These are phyloP conservation scores for Tetramorium alpestre DNA, from an alignment of 1,140 invertebrate genomes.

Conservation along the genomic window DNA sequence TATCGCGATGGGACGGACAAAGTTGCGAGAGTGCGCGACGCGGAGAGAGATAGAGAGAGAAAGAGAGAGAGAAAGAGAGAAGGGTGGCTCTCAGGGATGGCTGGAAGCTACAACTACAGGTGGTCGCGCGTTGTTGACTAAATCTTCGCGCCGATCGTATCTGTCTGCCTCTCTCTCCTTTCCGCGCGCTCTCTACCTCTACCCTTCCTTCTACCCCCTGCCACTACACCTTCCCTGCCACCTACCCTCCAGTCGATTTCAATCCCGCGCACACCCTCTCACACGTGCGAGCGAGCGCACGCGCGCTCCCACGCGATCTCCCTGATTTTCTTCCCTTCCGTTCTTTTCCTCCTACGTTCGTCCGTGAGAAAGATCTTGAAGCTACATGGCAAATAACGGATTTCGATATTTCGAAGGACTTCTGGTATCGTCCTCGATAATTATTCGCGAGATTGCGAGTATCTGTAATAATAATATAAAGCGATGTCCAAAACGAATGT, in stretches of 20 bases:
- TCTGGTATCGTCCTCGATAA: no score
- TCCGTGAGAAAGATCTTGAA: background rate
- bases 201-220: background rate
- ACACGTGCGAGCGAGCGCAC: slow-evolving; percentile 41
- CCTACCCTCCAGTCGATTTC: slow-evolving; percentile 15
- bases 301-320: slow-evolving; percentile 43
- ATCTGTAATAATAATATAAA: background rate
- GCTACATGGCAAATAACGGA: slow-evolving; percentile 3
- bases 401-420: background rate
- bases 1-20: slow-evolving; percentile 30
- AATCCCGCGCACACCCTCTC: slow-evolving; percentile 24
- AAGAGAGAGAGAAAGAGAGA: background rate
- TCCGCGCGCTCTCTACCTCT: slow-evolving; percentile 6
- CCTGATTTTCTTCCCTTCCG: background rate
- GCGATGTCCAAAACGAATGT: background rate
- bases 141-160: slow-evolving; percentile 66
- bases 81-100: slow-evolving; percentile 65
- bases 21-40: slow-evolving; percentile 21
- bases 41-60: slow-evolving; percentile 1
- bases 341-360: background rate
- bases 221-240: background rate
- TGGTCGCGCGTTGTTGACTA: slow-evolving; percentile 78
- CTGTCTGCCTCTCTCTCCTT: slow-evolving; percentile 23
- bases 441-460: background rate
- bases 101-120: slow-evolving; percentile 80